A percentile compares a stretch with the other conserved stretches of the same genome.
These are phyloP conservation scores for Girardia tigrina DNA, from an alignment of 2,888 invertebrate genomes.

Conservation along the genomic window DNA sequence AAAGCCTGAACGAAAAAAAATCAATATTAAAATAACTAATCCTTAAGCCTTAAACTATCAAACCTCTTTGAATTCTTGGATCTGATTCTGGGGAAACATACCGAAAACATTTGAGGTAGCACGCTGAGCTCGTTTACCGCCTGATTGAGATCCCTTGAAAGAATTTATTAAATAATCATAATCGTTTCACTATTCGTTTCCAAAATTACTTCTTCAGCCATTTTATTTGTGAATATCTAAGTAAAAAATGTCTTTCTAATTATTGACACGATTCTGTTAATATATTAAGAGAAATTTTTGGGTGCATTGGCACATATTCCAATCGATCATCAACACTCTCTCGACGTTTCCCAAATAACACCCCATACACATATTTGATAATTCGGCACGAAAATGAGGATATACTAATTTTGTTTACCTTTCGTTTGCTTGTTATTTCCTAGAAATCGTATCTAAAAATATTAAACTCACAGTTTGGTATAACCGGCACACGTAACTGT, in stretches of 20 bases:
- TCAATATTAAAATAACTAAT: no score
- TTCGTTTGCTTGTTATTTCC: no score
- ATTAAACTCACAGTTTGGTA: no score
- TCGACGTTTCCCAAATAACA: not conserved
- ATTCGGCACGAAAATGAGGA: not conserved
- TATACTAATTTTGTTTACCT: not conserved
- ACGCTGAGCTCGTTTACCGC: slow-evolving; percentile 43
- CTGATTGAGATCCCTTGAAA: slow-evolving; percentile 17
- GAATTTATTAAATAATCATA: not conserved
- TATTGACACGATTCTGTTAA: not conserved
- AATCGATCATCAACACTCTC: not conserved
- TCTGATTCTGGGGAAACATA: slow-evolving; percentile 54
- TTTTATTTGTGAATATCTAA: not conserved
- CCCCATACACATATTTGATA: not conserved
- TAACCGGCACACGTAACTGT: no score
- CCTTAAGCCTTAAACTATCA: slow-evolving; percentile 37
- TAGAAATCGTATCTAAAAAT: no score
- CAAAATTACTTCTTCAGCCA: slow-evolving; percentile 1
- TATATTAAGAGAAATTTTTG: not conserved
- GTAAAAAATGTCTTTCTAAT: not conserved
- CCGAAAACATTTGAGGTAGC: slow-evolving; percentile 53
- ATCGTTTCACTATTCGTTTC: not conserved
- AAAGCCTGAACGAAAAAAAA: no score
- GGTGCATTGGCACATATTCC: slow-evolving; percentile 13
- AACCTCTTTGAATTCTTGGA: slow-evolving; percentile 55